Conservation (phyloP, 2,797 vertebrate genomes). For the Clamator glandarius region DNA sequence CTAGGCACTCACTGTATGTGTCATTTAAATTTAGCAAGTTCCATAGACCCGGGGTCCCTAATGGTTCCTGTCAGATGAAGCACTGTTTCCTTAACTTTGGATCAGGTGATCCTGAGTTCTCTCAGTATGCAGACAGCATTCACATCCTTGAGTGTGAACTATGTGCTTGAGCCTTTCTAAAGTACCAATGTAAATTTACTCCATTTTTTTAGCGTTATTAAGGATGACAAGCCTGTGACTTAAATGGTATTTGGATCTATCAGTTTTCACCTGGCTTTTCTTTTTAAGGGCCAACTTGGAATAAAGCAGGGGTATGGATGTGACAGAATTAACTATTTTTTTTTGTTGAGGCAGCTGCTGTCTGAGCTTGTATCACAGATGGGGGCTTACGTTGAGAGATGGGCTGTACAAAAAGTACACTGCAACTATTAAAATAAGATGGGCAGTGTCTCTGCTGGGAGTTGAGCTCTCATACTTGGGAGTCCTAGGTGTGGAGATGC, state of each 20-base stretch:
- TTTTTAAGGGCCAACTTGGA: neutral
- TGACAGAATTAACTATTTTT: neutral
- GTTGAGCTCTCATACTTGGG: neutral
- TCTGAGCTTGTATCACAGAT: neutral
- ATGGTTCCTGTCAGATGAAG: neutral
- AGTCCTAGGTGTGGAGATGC: neutral
- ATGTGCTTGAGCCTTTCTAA: neutral
- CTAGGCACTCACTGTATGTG: neutral
- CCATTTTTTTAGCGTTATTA: neutral
- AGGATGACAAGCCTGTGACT: neutral
- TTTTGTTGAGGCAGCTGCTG: neutral
- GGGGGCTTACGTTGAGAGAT: neutral
- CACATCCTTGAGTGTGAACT: neutral
- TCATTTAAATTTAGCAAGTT: neutral
- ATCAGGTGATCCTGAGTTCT: neutral
- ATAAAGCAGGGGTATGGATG: neutral
- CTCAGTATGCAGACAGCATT: neutral
- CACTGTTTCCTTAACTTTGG: neutral
- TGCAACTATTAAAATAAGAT: neutral
- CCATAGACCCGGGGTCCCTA: neutral
- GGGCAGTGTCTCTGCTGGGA: neutral
- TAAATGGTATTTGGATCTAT: neutral
- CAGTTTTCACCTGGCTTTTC: neutral
- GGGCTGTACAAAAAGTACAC: neutral
- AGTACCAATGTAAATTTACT: neutral